Base-by-base conservation (phyloP, 2,888 invertebrate species). In the Sesia bembeciformis region DNA sequence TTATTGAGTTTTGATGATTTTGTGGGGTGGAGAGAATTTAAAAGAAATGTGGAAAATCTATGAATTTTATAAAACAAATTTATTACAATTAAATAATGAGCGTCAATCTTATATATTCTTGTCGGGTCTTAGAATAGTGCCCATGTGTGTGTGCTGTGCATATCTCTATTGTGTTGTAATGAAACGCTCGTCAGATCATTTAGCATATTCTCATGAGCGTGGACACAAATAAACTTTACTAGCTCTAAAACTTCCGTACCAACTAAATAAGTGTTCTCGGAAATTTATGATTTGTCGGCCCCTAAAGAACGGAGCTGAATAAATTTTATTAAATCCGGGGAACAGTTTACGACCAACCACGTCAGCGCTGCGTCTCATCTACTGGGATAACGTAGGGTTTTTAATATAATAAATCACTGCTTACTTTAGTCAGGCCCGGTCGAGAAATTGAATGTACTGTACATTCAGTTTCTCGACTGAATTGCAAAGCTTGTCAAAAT, bases 281-380 rank as follows among this genome's bases (percentile, higher is more conserved):
- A 74, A 79, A 82, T 84, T 84, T 84, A 86, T 86, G 86, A 85
- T 85, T 86, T 85, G 84, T 85, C 77, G 81, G 79, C 76, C 80
- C 76, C 83, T 72, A 72, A 81, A 84, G 83, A 77, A 76, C 64
- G 72, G 70, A 70, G 78, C 75, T 81, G 84, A 85, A 87, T 87
- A 84, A 84, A 86, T 87, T 86, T 85, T 85, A 86, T 84, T 85
- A 85, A 86, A 85, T 83, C 84, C 79, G 8, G 72, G 74, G 78
- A 79, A 70, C 76, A 79, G 79, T 86, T 86, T 86, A 86, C 78
- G 86, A 83, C 72, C 74, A 71, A 68, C 77, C 70, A 72, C 78
- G 80, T 86, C 84, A 85, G 84, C 83, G 65, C 63, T 67, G 66
- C 68, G 71, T 72, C 72, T 74, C 76, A 66, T 76, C 72, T 64